Percentiles rank a stretch among this genome's conserved stretches.
phyloP scores from a whole-genome alignment of 2,888 invertebrate genomes.

The Thereva nobilitata region DNA sequence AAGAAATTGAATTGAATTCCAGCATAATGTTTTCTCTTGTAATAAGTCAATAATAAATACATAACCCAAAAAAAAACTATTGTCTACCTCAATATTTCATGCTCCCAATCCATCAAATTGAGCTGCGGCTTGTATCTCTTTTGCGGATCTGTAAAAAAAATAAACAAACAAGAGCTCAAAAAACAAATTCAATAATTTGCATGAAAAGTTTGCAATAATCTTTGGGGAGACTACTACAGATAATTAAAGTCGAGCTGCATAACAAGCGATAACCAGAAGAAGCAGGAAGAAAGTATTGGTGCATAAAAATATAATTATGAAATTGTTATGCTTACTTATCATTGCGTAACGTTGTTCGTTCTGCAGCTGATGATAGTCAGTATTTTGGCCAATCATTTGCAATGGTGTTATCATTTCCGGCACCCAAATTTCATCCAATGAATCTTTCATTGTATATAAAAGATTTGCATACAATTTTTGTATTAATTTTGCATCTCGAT shows the following conservation, averaged over 20 bases:
- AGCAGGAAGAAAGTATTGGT: no score
- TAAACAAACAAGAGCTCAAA: conserved; percentile 13
- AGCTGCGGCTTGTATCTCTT: conserved; percentile 66
- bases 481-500: conserved; percentile 57
- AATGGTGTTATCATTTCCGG: conserved; percentile 51
- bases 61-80: neutral
- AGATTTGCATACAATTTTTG: conserved; percentile 57
- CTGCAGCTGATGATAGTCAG: conserved; percentile 52
- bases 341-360: conserved; percentile 56
- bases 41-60: neutral
- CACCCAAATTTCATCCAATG: conserved; percentile 56
- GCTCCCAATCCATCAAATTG: conserved; percentile 63
- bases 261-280: no score
- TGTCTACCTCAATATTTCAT: conserved; percentile 56
- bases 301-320: no score
- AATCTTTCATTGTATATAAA: conserved; percentile 48
- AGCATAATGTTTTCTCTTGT: neutral
- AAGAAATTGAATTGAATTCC: no score
- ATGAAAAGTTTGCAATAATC: neutral
- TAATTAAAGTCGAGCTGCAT: no score
- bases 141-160: conserved; percentile 63
- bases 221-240: no score
- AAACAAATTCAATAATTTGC: conserved; percentile 28
- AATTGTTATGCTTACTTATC: conserved; percentile 50
- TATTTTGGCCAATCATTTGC: conserved; percentile 51